Evolutionary conservation across 2,113 vertebrate species (phyloP).

Genomic region (Otolemur garnettii): DNA sequence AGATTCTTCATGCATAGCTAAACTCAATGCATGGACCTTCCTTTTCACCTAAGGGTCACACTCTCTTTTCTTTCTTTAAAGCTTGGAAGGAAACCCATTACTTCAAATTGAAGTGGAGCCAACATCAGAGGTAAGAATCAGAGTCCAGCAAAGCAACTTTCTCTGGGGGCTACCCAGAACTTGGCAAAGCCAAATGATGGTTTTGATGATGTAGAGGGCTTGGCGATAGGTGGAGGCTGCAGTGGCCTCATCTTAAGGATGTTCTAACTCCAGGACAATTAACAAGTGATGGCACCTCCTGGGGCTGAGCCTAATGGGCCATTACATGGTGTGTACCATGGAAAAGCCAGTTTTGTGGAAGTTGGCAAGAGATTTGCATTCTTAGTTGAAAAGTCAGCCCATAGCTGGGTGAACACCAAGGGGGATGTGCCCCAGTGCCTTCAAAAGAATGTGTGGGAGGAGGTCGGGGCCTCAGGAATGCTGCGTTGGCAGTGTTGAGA

Average conservation of each 20-base stretch:
- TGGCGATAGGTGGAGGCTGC: background rate
- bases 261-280: background rate
- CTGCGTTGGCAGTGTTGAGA: background rate
- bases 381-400: slow-evolving; percentile 61
- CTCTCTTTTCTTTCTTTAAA: slow-evolving; percentile 82
- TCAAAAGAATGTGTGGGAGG: background rate
- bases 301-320: slow-evolving; percentile 61
- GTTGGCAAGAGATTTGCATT: slow-evolving; percentile 63
- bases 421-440: background rate
- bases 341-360: slow-evolving; percentile 62
- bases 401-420: background rate
- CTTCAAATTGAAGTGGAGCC: slow-evolving; percentile 99
- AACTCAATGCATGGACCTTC: background rate
- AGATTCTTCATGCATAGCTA: background rate
- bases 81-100: slow-evolving; percentile 95
- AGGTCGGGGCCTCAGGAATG: background rate
- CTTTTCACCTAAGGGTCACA: background rate
- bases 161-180: background rate
- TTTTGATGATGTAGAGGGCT: background rate
- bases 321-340: background rate
- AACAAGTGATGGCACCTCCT: background rate
- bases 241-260: slow-evolving; percentile 27
- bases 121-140: slow-evolving; percentile 95
- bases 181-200: background rate
- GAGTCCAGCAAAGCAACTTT: background rate